phyloP scores from a whole-genome alignment of 1,140 invertebrate genomes.

The Bombus sylvicola region DNA sequence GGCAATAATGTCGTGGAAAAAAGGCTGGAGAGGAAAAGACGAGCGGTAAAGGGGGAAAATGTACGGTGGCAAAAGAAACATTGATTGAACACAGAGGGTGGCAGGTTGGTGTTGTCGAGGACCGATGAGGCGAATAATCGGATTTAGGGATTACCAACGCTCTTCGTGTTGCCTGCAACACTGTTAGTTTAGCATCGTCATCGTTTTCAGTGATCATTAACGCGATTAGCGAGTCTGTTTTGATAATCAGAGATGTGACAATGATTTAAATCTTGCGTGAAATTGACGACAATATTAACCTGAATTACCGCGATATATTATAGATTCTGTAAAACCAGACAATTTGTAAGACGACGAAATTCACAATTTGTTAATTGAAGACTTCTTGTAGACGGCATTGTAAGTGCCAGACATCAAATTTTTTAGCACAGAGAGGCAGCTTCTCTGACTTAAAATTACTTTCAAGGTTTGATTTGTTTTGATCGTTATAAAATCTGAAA shows the following conservation, averaged over 20 bases:
- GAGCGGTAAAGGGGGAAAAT: conserved; percentile 29
- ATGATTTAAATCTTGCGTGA: neutral
- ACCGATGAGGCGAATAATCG: conserved; percentile 81
- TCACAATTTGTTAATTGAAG: neutral
- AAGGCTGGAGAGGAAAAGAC: conserved; percentile 30
- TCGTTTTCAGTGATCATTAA: conserved; percentile 66
- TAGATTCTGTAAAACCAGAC: neutral
- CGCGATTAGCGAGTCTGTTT: conserved; percentile 52
- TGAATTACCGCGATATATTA: neutral
- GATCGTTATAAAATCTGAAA: too few relatives aligned
- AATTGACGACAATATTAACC: neutral
- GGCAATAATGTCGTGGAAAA: neutral
- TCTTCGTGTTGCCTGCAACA: conserved; percentile 57
- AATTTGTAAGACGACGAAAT: neutral
- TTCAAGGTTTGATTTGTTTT: too few relatives aligned
- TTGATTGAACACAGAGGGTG: conserved; percentile 72
- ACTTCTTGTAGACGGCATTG: too few relatives aligned
- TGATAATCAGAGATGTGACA: conserved; percentile 7
- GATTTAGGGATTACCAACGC: conserved; percentile 79
- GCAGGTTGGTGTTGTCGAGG: conserved; percentile 75
- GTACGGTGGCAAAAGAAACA: conserved; percentile 65
- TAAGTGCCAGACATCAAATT: too few relatives aligned
- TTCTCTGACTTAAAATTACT: too few relatives aligned
- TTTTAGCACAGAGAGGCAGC: too few relatives aligned
- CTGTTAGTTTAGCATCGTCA: conserved; percentile 53